phyloP scores from a whole-genome alignment of 2,113 vertebrate species.

The Todiramphus saurophagus region DNA sequence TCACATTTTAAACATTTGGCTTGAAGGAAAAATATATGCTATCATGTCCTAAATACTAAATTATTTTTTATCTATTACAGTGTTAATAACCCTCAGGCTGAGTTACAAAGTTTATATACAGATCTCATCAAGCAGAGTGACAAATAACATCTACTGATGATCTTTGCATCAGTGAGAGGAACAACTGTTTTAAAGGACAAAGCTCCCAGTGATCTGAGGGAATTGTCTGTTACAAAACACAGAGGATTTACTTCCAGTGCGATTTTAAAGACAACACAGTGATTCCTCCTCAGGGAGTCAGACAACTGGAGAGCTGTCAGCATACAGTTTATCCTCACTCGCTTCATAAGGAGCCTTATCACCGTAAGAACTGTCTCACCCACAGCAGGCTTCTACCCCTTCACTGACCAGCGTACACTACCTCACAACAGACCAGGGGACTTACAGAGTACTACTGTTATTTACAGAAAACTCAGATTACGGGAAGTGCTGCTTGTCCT shows the following conservation, averaged over 20 bases:
- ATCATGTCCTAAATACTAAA: not conserved
- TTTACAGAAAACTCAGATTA: not conserved
- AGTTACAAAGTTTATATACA: not conserved
- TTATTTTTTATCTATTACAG: not conserved
- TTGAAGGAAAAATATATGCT: not conserved
- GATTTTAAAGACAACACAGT: not conserved
- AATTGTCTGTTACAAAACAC: not conserved
- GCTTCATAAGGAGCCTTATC: not conserved
- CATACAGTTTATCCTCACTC: not conserved
- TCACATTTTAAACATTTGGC: not conserved
- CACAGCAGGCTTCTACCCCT: not conserved
- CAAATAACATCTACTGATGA: not conserved
- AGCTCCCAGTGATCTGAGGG: not conserved
- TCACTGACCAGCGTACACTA: not conserved
- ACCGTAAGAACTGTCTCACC: not conserved
- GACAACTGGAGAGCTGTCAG: not conserved
- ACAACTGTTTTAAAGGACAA: not conserved
- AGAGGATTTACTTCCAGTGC: not conserved
- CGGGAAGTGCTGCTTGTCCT: not conserved
- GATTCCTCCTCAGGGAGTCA: not conserved
- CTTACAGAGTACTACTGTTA: not conserved
- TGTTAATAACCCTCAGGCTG: not conserved
- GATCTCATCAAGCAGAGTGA: not conserved
- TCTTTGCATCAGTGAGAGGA: not conserved
- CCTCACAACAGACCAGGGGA: not conserved